Conservation (phyloP, 2,888 invertebrate genomes). For the Drosophila nigricruria region DNA sequence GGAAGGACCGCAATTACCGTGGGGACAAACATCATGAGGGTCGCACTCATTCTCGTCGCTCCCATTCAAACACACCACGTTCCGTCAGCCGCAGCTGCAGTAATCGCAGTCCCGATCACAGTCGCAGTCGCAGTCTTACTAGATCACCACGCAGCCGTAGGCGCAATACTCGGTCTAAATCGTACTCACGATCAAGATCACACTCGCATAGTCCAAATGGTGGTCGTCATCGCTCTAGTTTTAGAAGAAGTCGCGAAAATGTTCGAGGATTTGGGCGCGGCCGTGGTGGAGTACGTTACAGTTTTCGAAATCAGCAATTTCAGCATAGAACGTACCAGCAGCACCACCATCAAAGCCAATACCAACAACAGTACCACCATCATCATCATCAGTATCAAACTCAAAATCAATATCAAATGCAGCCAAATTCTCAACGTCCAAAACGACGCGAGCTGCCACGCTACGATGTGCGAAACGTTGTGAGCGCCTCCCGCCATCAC, state of each 20-base stretch:
- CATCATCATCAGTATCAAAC: conserved; percentile 27
- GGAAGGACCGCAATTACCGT: conserved; percentile 92
- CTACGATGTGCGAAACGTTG: conserved; percentile 93
- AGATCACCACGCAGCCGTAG: conserved; percentile 51
- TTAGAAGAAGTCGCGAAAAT: conserved; percentile 38
- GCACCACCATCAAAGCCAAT: conserved; percentile 35
- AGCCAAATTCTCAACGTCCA: conserved; percentile 74
- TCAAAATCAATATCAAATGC: conserved; percentile 38
- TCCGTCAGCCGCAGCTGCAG: conserved; percentile 47
- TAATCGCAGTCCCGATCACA: conserved; percentile 39
- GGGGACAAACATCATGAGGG: conserved; percentile 86
- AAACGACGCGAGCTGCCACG: conserved; percentile 92
- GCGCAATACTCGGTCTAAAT: conserved; percentile 63
- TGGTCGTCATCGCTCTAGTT: conserved; percentile 28
- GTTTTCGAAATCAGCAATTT: conserved; percentile 54
- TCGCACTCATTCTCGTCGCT: conserved; percentile 43
- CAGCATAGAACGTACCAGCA: conserved; percentile 50
- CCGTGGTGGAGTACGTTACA: conserved; percentile 56
- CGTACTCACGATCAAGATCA: conserved; percentile 64
- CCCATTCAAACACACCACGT: conserved; percentile 34
- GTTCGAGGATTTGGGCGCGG: conserved; percentile 32
- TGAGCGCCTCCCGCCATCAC: conserved; percentile 86
- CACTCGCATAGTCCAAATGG: conserved; percentile 38
- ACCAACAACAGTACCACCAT: conserved; percentile 35
- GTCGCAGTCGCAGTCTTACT: conserved; percentile 43